phyloP scores from a whole-genome alignment of 2,797 vertebrate species.

The Bucorvus abyssinicus region DNA sequence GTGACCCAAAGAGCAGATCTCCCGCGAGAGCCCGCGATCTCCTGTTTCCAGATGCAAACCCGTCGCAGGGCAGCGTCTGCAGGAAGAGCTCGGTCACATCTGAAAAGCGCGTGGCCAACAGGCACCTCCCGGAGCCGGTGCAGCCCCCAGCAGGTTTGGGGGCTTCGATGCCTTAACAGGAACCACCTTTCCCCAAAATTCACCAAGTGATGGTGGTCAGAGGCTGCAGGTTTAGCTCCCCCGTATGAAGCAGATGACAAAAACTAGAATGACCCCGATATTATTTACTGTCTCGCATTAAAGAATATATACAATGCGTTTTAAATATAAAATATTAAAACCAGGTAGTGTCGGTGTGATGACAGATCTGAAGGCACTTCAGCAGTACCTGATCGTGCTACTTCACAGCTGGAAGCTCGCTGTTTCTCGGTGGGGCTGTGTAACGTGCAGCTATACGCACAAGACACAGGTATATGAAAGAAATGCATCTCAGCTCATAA shows the following conservation, averaged over 20 bases:
- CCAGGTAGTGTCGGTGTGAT: not conserved
- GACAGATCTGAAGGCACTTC: slow-evolving; percentile 8
- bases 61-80: accelerated
- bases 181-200: not conserved
- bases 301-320: not conserved
- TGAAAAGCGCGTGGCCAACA: not conserved
- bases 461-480: not conserved
- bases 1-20: not conserved
- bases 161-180: not conserved
- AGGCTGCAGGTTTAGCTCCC: not conserved
- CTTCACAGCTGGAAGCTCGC: not conserved
- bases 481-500: not conserved
- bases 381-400: not conserved
- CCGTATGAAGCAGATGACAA: not conserved
- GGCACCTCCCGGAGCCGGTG: not conserved
- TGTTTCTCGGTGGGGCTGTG: not conserved
- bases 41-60: not conserved
- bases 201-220: not conserved
- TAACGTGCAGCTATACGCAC: not conserved
- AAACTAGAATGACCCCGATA: not conserved
- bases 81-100: not conserved
- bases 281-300: not conserved
- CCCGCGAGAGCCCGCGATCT: accelerated
- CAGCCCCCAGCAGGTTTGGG: not conserved
- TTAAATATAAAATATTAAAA: not conserved